Evolutionary conservation across 2,113 vertebrate genomes (phyloP).

Genomic region (Nesoenas mayeri): DNA sequence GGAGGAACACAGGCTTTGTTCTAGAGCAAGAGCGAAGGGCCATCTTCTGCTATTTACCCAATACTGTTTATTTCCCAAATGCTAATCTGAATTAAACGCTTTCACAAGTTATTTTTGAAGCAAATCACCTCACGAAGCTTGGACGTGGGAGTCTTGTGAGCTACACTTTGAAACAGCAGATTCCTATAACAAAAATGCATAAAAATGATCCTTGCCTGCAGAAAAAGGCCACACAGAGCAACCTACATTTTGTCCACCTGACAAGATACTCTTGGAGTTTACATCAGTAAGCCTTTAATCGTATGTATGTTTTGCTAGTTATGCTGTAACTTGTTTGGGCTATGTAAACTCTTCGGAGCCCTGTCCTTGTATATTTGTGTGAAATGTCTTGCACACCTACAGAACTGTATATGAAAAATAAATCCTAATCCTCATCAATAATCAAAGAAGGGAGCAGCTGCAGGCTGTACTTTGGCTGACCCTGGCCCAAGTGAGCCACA

Average conservation of each 20-base stretch:
- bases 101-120: neutral
- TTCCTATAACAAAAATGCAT: neutral
- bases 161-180: neutral
- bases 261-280: neutral
- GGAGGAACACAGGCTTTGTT: neutral
- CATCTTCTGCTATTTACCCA: neutral
- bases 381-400: slow-evolving; percentile 8
- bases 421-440: slow-evolving; percentile 30
- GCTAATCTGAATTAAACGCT: neutral
- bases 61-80: neutral
- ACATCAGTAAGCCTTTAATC: neutral
- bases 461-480: slow-evolving; percentile 46
- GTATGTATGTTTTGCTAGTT: neutral
- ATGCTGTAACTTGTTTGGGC: neutral
- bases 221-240: neutral
- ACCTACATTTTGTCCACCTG: neutral
- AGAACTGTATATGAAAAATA: neutral
- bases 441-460: slow-evolving; percentile 40
- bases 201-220: neutral
- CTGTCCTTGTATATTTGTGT: neutral
- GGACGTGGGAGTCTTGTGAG: neutral
- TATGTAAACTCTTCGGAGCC: neutral
- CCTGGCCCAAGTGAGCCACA: neutral
- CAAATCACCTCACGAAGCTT: neutral
- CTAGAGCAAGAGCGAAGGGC: neutral